A percentile compares a stretch with the other conserved stretches of the same genome.
phyloP scores from a whole-genome alignment of 2,113 vertebrate genomes.

The Centrocercus urophasianus region DNA sequence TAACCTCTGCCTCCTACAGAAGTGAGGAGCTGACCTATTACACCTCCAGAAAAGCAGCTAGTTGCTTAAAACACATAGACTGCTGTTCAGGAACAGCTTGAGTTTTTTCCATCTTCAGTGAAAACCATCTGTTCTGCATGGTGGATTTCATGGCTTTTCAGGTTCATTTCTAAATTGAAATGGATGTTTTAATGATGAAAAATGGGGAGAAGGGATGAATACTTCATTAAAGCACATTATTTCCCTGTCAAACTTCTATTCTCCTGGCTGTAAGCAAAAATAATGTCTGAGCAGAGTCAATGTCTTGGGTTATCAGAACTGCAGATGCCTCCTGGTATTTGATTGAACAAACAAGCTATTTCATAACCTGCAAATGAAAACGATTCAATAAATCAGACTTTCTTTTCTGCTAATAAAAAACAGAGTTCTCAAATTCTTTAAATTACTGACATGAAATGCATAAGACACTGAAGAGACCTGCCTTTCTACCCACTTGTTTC shows the following conservation, averaged over 20 bases:
- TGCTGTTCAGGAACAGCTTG: constrained; percentile 51
- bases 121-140: constrained; percentile 71
- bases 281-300: constrained; percentile 40
- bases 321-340: constrained; percentile 35
- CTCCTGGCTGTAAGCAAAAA: constrained; percentile 50
- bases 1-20: neutral
- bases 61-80: constrained; percentile 46
- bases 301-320: constrained; percentile 8
- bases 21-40: neutral
- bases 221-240: constrained; percentile 68
- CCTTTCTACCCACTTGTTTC: neutral
- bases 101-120: constrained; percentile 39
- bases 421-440: neutral
- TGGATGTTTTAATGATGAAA: constrained; percentile 69
- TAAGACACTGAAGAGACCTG: neutral
- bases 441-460: neutral
- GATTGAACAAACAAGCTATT: constrained; percentile 41
- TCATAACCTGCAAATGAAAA: constrained; percentile 34
- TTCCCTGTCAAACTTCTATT: constrained; percentile 53
- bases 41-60: constrained; percentile 35
- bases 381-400: constrained; percentile 10
- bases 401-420: constrained; percentile 43
- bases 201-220: constrained; percentile 41
- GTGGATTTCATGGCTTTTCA: constrained; percentile 63
- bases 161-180: constrained; percentile 64